These are phyloP conservation scores for Hydriomena furcata DNA, from an alignment of 2,888 invertebrate genomes.

Conservation along the genomic window DNA sequence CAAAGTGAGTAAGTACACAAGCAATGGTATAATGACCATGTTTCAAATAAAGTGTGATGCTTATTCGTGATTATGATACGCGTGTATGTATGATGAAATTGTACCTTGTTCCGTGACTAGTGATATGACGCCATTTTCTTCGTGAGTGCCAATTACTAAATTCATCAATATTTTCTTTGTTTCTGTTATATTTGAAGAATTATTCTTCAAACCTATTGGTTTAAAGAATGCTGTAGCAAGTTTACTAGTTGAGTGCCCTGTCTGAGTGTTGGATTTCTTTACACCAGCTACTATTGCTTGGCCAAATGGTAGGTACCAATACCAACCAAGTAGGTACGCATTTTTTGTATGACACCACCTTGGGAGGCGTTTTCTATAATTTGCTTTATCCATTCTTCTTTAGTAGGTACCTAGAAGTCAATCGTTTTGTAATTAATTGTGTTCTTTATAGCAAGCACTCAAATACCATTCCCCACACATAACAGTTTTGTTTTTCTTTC, in stretches of 20 bases:
- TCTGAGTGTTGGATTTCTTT: conserved; percentile 25
- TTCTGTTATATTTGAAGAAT: conserved; percentile 36
- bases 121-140: conserved; percentile 85
- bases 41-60: conserved; percentile 58
- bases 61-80: conserved; percentile 62
- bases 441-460: background rate
- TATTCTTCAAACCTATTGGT: conserved; percentile 1
- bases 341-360: conserved; percentile 74
- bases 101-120: conserved; percentile 82
- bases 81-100: conserved; percentile 76
- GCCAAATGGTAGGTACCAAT: conserved; percentile 38
- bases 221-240: conserved; percentile 8
- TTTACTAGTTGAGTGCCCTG: conserved; percentile 5
- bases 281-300: conserved; percentile 34
- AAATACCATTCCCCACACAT: background rate
- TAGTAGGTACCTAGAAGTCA: background rate
- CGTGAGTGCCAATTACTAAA: conserved; percentile 82
- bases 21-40: conserved; percentile 57
- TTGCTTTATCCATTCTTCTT: conserved; percentile 42
- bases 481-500: background rate
- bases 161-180: conserved; percentile 76
- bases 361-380: conserved; percentile 59
- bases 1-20: conserved; percentile 79
- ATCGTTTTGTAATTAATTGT: background rate
- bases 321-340: conserved; percentile 54